Percentiles rank a stretch among this genome's conserved stretches.
Conservation (phyloP, 2,888 invertebrate species). For the Escarpia spicata region DNA sequence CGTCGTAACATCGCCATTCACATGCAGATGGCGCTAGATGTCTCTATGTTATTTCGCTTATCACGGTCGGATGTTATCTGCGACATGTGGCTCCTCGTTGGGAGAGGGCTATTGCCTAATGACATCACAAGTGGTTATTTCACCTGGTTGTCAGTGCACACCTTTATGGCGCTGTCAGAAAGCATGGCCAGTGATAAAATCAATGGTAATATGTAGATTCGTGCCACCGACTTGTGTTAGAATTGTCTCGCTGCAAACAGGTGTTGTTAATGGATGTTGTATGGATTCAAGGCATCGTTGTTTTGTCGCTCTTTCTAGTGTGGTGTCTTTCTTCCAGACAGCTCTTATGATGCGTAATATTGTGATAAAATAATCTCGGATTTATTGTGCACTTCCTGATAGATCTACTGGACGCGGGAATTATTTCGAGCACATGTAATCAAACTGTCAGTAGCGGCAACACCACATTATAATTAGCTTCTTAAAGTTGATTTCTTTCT, state of each 20-base stretch:
- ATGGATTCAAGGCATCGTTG: not conserved
- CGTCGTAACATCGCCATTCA: not conserved
- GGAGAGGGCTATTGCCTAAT: not conserved
- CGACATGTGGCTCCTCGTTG: not conserved
- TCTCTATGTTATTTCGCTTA: constrained; percentile 5
- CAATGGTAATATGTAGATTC: constrained; percentile 5
- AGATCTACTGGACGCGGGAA: not conserved
- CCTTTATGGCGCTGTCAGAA: not conserved
- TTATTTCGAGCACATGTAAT: not conserved
- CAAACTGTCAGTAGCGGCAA: too few relatives aligned
- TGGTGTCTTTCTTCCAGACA: not conserved
- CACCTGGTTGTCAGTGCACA: not conserved
- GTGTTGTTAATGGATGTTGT: constrained; percentile 4
- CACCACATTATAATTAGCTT: too few relatives aligned
- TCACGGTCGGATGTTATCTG: not conserved
- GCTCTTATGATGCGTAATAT: not conserved
- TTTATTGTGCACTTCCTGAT: not conserved
- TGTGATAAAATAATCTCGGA: not conserved
- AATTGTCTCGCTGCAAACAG: not conserved
- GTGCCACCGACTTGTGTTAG: not conserved
- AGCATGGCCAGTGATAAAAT: not conserved
- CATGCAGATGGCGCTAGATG: constrained; percentile 3
- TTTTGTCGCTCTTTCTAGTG: not conserved
- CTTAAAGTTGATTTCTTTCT: too few relatives aligned
- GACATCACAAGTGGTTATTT: not conserved